Evolutionary conservation across 2,113 vertebrate genomes (phyloP), one percentile per base, ranked within the genome.

Genomic region (Gambusia holbrooki): DNA sequence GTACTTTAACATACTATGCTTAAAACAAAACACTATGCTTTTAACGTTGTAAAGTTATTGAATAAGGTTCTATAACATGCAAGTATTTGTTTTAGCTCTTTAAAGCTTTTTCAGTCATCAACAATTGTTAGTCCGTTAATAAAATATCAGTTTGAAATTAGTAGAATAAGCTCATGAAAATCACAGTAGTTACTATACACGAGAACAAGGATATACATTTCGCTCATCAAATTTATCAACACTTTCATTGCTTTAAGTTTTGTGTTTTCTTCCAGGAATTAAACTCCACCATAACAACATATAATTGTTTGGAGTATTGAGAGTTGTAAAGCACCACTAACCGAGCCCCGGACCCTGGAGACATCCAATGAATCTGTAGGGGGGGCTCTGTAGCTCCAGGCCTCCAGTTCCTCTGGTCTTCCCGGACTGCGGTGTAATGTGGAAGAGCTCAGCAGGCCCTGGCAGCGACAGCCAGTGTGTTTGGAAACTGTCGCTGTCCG

Each of bases 261-360:
- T 58, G 8, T 73, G 78, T 76, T 80, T 54, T 66, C 74, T 71
- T 63, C 69, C 35, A 81, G 82, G 63, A 79, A 60, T 64, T 22
- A 28, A 2, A 25, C 54, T 77, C 66, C 79, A 22, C 42, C 54
- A 80, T 75, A 48, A 42, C 70, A 77, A 64, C 40, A 40, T 72
- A 27, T 89, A 90, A 90, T 88, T 91, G 87, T 91, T 89, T 86
- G 76, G 90, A 84, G 89, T 77, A 83, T 92, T 90, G 83, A 92
- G 85, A 90, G 79, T 87, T 84, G 74, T 73, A 79, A 80, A 89
- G 80, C 82, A 89, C 81, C 71, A 80, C 84, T 83, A 71, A 89
- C 80, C 83, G 85, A 89, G 85, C 74, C 80, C 80, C 67, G 77
- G 69, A 42, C 87, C 85, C 84, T 62, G 45, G 80, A 76, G 54